These are phyloP conservation scores for Chionodraco myersi DNA, from an alignment of 2,113 vertebrate genomes.

Conservation along the genomic window DNA sequence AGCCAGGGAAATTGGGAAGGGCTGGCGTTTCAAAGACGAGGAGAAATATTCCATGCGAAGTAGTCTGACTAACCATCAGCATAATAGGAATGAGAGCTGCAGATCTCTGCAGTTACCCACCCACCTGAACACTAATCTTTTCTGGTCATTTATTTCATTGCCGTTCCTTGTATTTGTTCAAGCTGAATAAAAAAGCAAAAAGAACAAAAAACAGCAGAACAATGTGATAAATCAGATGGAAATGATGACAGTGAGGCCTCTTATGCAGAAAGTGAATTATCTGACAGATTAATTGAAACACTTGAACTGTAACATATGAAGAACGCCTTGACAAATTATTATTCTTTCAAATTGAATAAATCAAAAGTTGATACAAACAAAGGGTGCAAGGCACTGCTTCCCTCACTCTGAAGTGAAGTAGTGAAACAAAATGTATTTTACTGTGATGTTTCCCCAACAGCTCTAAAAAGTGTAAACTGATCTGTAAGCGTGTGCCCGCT, in stretches of 20 bases:
- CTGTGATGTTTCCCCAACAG: background rate
- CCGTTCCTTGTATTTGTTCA: slow-evolving; percentile 26
- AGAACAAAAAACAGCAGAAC: background rate
- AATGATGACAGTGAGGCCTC: slow-evolving; percentile 19
- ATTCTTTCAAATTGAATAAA: slow-evolving; percentile 11
- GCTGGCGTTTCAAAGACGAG: slow-evolving; percentile 30
- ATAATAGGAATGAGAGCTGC: slow-evolving; percentile 43
- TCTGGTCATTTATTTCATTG: slow-evolving; percentile 24
- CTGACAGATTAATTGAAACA: slow-evolving; percentile 15
- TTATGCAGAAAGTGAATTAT: slow-evolving; percentile 17
- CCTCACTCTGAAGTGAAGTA: background rate
- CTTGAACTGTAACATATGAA: slow-evolving; percentile 20
- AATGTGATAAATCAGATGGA: slow-evolving; percentile 26
- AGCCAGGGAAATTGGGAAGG: slow-evolving; percentile 18
- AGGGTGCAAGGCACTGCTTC: background rate
- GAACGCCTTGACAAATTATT: slow-evolving; percentile 7
- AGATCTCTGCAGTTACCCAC: slow-evolving; percentile 19
- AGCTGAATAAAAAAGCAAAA: slow-evolving; percentile 20
- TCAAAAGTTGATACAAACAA: background rate
- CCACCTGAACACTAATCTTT: slow-evolving; percentile 23
- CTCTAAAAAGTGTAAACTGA: background rate
- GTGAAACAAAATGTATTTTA: background rate
- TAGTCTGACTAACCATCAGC: slow-evolving; percentile 27
- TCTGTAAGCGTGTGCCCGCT: background rate
- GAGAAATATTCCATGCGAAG: slow-evolving; percentile 44